Evolutionary conservation across 2,797 vertebrate species (phyloP).

Genomic region (Trachurus trachurus): DNA sequence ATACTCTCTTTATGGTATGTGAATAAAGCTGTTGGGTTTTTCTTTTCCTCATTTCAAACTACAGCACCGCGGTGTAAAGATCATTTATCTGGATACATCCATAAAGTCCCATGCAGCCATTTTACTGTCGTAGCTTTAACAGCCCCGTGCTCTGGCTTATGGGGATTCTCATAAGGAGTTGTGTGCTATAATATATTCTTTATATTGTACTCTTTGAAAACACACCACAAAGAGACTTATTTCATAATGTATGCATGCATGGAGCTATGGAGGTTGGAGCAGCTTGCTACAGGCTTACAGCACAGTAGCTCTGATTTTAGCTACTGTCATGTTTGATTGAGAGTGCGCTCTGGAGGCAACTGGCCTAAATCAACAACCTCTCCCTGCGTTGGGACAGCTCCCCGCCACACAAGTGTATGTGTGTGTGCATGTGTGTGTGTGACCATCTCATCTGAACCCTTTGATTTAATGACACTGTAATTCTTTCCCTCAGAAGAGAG

Average conservation of each 20-base stretch:
- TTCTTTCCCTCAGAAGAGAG: constrained; percentile 5
- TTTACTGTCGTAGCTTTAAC: background rate
- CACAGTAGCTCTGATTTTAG: constrained; percentile 13
- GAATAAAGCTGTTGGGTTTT: constrained; percentile 22
- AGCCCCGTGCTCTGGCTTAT: background rate
- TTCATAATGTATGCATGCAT: background rate
- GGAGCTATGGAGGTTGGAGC: constrained; percentile 10
- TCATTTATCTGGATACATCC: constrained; percentile 1
- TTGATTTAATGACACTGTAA: constrained; percentile 54
- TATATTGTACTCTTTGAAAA: background rate
- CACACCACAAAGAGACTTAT: constrained; percentile 9
- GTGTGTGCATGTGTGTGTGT: background rate
- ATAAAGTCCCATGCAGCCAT: background rate
- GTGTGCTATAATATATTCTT: background rate
- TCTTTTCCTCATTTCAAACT: background rate
- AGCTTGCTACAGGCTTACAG: too few relatives aligned
- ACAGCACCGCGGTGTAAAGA: background rate
- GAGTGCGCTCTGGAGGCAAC: constrained; percentile 33
- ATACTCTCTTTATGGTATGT: constrained; percentile 14
- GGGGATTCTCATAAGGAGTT: constrained; percentile 3
- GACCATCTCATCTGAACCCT: constrained; percentile 43
- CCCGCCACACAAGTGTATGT: constrained; percentile 25
- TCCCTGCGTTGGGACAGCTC: constrained; percentile 27
- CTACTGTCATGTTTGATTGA: constrained; percentile 49
- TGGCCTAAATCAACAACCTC: constrained; percentile 58